Evolutionary conservation across 2,888 invertebrate species (phyloP).

Genomic region (Norana najaformis): DNA sequence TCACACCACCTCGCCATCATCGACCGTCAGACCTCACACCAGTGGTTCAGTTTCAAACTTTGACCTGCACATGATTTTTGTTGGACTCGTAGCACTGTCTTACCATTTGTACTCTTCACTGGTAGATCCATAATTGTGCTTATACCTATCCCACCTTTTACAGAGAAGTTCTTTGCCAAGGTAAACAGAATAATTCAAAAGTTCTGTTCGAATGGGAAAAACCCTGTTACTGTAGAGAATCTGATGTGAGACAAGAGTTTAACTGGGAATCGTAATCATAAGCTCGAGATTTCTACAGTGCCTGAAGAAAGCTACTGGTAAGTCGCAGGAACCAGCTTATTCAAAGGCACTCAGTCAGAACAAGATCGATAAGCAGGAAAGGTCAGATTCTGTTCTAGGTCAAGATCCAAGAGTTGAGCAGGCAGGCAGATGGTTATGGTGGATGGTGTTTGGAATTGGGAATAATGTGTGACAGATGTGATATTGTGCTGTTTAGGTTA

Average conservation of each 20-base stretch:
- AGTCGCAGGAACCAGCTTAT: no score
- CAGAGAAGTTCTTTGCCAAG: neutral
- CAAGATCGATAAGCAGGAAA: no score
- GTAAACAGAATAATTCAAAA: neutral
- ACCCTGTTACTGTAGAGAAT: neutral
- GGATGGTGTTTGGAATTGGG: no score
- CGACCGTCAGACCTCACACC: neutral
- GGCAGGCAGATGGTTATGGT: no score
- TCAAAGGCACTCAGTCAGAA: no score
- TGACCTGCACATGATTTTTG: neutral
- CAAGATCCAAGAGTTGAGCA: no score
- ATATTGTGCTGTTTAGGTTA: neutral
- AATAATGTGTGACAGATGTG: neutral
- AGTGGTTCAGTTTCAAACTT: neutral
- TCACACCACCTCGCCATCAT: neutral
- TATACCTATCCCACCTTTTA: neutral
- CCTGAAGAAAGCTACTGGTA: no score
- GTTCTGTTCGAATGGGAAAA: neutral
- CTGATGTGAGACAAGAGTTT: neutral
- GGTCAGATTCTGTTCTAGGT: no score
- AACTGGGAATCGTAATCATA: no score
- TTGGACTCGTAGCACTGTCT: neutral
- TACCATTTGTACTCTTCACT: neutral
- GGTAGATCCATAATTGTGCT: neutral
- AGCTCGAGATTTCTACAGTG: no score